Evolutionary conservation across 30 jellyfish, hydroid and myxozoan species (phyloP), one percentile per base, ranked within the genome.

Genomic region (Morbakka virulenta): DNA sequence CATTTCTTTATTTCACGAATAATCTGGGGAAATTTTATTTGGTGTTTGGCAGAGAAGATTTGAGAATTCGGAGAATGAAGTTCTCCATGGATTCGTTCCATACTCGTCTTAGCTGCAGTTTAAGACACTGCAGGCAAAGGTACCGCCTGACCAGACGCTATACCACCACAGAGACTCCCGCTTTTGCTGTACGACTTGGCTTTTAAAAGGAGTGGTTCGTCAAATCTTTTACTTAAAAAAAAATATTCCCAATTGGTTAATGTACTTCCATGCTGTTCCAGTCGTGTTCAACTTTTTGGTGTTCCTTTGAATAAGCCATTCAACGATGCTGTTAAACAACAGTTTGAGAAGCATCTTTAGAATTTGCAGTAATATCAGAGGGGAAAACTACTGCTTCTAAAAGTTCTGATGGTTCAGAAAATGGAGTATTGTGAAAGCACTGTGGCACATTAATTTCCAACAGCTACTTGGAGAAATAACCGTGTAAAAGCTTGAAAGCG

Each of bases 401-500:
- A 41, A 41, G 57, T 41, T 17, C 17, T 41, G 57, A 41, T 41
- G 57, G 57, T 41, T 41, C 57, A 41, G 57, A 41, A 41, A 41
- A 41, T 41, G 57, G 57, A 41, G 57, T 6, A 41, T 17, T 6
- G 9, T 41, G 57, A 41, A 41, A 41, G 57, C 17, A 41, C 17
- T 41, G 57, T 6, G 57, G 57, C 9, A 6, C 17, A 41, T 41
- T 63, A 66, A 66, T 66, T 66, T 35, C 62, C 31, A 35, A 28
- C 52, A 66, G 33, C 52, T 31, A 66, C 62, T 66, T 35, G 28
- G 1, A 22, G 63, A 66, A 66, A 35, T 20, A 25, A 67, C 74
- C 27, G 74, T 28, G 34, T 27, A 28, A 65, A 65, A 67, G 34
- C 69, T 67, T 67, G 80, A 67, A 30, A 67, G 80, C 76, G 74